phyloP scores from a whole-genome alignment of 2,888 invertebrate genomes.

The Meganola albula region DNA sequence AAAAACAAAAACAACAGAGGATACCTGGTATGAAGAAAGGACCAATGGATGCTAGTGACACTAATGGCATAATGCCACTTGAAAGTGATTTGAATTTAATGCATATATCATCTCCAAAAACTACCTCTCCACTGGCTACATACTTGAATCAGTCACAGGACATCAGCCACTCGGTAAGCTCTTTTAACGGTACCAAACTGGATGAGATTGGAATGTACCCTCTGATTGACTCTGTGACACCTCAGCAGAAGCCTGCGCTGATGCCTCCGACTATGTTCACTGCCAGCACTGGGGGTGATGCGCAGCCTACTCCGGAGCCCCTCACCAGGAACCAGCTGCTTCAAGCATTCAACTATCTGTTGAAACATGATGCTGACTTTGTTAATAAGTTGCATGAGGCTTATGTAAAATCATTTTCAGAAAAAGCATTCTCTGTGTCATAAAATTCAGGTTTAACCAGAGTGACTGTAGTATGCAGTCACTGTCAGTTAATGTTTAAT shows the following conservation, averaged over 20 bases:
- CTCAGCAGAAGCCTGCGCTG: conserved; percentile 82
- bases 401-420: conserved; percentile 91
- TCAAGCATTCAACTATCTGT: conserved; percentile 91
- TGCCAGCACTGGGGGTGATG: conserved; percentile 71
- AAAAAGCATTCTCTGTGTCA: conserved; percentile 74
- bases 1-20: conserved; percentile 60
- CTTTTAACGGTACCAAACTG: conserved; percentile 52
- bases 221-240: conserved; percentile 48
- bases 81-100: conserved; percentile 76
- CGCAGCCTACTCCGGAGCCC: conserved; percentile 79
- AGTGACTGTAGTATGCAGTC: conserved; percentile 45
- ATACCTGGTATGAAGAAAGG: conserved; percentile 53
- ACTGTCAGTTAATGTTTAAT: conserved; percentile 33
- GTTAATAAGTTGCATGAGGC: conserved; percentile 94
- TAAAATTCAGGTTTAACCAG: conserved; percentile 52
- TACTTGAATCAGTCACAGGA: conserved; percentile 73
- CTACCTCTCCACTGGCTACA: conserved; percentile 75
- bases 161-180: conserved; percentile 49
- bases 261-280: conserved; percentile 94
- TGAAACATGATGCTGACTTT: conserved; percentile 92
- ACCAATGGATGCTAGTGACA: conserved; percentile 45
- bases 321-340: conserved; percentile 92
- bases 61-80: conserved; percentile 60
- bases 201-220: conserved; percentile 53
- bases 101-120: conserved; percentile 74